Evolutionary conservation across 2,888 invertebrate species (phyloP).

Genomic region (Pristionchus japonicus): DNA sequence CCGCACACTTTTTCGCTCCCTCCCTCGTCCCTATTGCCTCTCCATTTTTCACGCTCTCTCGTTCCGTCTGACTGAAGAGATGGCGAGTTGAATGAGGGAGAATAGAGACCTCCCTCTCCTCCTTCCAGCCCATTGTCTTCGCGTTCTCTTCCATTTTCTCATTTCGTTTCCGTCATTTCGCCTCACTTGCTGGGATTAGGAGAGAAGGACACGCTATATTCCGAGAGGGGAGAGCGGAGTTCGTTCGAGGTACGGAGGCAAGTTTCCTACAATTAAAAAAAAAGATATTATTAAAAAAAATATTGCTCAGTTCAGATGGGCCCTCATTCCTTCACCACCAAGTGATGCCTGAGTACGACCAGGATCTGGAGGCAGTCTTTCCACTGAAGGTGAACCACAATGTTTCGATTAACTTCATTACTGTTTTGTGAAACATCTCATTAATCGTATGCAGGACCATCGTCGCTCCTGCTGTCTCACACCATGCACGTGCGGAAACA

Average conservation of each 20-base stretch:
- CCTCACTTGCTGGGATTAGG: background rate
- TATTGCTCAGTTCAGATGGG: too few relatives aligned
- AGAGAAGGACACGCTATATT: background rate
- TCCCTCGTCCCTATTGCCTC: background rate
- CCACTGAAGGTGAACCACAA: background rate
- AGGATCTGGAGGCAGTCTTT: background rate
- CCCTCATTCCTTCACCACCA: background rate
- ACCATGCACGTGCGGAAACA: background rate
- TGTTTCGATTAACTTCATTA: too few relatives aligned
- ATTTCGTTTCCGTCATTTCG: background rate
- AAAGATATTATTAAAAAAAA: too few relatives aligned
- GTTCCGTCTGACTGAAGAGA: too few relatives aligned
- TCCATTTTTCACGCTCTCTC: too few relatives aligned
- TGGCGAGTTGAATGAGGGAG: background rate
- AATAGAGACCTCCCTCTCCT: background rate
- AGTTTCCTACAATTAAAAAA: too few relatives aligned
- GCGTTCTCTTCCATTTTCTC: slow-evolving; percentile 3
- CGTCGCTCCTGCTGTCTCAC: background rate
- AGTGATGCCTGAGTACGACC: background rate
- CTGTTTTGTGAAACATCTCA: too few relatives aligned
- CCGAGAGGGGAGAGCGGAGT: background rate
- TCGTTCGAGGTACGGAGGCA: background rate
- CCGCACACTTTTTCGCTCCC: background rate
- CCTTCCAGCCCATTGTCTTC: background rate
- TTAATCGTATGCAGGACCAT: background rate